These are phyloP conservation scores for Leuctra nigra DNA, from an alignment of 2,888 invertebrate species.

Conservation along the genomic window DNA sequence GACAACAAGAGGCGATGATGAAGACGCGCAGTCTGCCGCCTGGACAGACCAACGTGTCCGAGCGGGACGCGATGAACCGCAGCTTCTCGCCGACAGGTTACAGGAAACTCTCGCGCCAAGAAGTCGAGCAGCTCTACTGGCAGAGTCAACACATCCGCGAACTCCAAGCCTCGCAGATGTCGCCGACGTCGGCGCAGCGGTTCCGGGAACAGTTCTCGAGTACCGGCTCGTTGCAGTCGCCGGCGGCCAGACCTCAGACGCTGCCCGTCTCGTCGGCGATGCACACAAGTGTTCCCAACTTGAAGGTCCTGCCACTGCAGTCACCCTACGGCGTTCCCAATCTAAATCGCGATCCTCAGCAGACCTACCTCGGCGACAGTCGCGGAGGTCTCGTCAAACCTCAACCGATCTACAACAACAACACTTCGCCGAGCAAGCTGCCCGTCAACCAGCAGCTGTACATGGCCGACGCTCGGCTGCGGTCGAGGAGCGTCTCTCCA, in stretches of 20 bases:
- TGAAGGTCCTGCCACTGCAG: not conserved
- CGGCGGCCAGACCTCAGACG: not conserved
- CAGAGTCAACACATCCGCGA: constrained; percentile 21
- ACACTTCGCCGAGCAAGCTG: not conserved
- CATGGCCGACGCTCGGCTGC: constrained; percentile 18
- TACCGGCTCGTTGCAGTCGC: constrained; percentile 11
- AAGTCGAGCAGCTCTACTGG: constrained; percentile 25
- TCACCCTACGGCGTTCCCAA: too few species aligned
- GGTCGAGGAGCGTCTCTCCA: constrained; percentile 44
- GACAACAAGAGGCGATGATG: not conserved
- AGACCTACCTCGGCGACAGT: not conserved
- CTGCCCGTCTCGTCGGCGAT: not conserved
- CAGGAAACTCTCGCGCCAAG: constrained; percentile 22
- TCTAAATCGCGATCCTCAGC: not conserved
- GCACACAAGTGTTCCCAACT: not conserved
- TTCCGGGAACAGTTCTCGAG: constrained; percentile 11
- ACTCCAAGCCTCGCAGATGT: constrained; percentile 12
- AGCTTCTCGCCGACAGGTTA: constrained; percentile 1
- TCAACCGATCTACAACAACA: constrained; percentile 17
- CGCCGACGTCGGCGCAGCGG: constrained; percentile 10
- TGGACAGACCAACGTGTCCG: not conserved
- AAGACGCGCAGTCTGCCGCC: constrained; percentile 1
- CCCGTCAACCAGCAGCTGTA: constrained; percentile 8
- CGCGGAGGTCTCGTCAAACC: constrained; percentile 4
- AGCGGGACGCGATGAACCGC: constrained; percentile 6